phyloP scores from a whole-genome alignment of 2,888 invertebrate genomes.

The Hetaerina titia region DNA sequence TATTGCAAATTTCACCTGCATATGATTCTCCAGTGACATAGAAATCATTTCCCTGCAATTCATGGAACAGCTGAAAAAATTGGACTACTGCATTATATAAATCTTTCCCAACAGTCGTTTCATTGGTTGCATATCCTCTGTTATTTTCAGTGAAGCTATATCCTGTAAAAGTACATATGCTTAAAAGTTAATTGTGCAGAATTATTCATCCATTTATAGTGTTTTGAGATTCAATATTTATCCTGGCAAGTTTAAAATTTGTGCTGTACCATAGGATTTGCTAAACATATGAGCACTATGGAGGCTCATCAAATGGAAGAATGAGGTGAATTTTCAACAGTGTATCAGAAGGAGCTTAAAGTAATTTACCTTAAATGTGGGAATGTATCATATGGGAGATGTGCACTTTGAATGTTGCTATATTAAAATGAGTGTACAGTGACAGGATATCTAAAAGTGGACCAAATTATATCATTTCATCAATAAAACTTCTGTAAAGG shows the following conservation, averaged over 20 bases:
- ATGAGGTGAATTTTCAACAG: too few species aligned
- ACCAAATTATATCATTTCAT: too few species aligned
- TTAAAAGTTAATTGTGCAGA: slow-evolving; percentile 76
- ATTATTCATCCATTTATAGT: slow-evolving; percentile 76
- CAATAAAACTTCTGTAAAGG: too few species aligned
- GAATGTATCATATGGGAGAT: too few species aligned
- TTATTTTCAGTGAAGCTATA: slow-evolving; percentile 91
- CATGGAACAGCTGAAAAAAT: slow-evolving; percentile 91
- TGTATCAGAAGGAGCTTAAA: too few species aligned
- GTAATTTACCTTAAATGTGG: too few species aligned
- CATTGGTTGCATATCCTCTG: slow-evolving; percentile 88
- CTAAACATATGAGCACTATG: too few species aligned
- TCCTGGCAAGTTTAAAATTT: slow-evolving; percentile 73
- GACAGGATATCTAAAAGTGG: too few species aligned
- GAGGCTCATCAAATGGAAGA: too few species aligned
- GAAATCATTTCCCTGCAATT: slow-evolving; percentile 86
- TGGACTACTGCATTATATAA: slow-evolving; percentile 88
- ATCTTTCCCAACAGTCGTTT: slow-evolving; percentile 89
- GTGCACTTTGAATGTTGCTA: too few species aligned
- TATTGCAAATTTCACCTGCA: slow-evolving; percentile 80
- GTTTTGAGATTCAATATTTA: slow-evolving; percentile 75
- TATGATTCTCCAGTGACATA: slow-evolving; percentile 95
- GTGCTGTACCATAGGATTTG: slow-evolving; percentile 49
- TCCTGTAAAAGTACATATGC: slow-evolving; percentile 77
- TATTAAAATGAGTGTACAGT: too few species aligned